These are phyloP conservation scores for Acrocephalus scirpaceus DNA, from an alignment of 2,797 vertebrate genomes.

Conservation along the genomic window DNA sequence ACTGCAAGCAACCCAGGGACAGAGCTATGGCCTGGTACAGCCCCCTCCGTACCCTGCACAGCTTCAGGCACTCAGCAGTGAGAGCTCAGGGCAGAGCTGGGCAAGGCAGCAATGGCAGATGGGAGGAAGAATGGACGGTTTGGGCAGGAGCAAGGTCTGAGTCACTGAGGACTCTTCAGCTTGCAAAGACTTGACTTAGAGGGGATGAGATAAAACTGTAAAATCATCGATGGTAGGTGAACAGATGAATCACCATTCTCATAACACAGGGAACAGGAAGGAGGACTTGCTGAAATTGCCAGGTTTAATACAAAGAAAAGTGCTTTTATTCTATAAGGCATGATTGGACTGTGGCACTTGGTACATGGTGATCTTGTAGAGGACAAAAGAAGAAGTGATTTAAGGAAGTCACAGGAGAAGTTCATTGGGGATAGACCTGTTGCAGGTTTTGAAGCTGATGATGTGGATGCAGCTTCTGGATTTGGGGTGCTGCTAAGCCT, in stretches of 20 bases:
- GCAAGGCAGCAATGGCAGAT: fast-evolving
- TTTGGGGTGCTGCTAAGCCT: neutral
- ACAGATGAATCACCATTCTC: neutral
- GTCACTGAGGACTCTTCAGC: neutral
- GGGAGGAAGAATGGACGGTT: neutral
- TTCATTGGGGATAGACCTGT: neutral
- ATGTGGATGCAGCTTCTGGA: neutral
- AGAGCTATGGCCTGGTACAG: fast-evolving
- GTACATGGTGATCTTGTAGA: neutral
- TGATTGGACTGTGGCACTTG: neutral
- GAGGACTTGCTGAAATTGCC: neutral
- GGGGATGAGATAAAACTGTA: neutral
- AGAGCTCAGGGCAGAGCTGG: neutral
- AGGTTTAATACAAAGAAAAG: neutral
- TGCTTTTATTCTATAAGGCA: neutral
- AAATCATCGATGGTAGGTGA: neutral
- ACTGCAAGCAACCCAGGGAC: neutral
- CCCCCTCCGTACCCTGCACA: fast-evolving
- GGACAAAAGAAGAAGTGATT: neutral
- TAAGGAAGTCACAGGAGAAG: neutral
- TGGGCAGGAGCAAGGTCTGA: neutral
- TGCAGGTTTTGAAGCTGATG: neutral
- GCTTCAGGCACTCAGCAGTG: neutral
- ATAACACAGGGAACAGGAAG: neutral
- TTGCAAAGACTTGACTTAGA: neutral